Conservation (phyloP, 2,113 vertebrate species). For the Saccopteryx bilineata region DNA sequence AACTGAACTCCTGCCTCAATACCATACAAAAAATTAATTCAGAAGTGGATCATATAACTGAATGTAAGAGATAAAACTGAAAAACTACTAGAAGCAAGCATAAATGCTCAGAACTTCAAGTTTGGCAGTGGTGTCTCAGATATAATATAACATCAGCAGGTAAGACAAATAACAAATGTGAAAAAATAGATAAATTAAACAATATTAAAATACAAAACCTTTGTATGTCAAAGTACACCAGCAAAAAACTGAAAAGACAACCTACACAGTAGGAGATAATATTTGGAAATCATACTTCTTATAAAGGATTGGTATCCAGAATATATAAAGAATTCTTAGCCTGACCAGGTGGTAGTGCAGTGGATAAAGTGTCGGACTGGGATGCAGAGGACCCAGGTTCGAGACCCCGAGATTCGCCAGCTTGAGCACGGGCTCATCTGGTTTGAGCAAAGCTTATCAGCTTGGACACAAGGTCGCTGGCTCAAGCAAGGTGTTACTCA, state of each 20-base stretch:
- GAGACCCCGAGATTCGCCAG: too few species aligned
- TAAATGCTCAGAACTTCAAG: not conserved
- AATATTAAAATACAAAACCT: not conserved
- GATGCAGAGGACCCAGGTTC: too few species aligned
- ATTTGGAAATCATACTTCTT: not conserved
- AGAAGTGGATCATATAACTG: not conserved
- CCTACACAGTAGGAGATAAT: not conserved
- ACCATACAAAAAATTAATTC: not conserved
- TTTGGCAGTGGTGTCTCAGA: not conserved
- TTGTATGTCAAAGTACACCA: too few species aligned
- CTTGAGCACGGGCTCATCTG: too few species aligned
- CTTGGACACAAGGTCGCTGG: too few species aligned
- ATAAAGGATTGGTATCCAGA: not conserved
- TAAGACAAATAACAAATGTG: not conserved
- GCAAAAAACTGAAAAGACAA: not conserved
- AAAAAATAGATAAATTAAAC: not conserved
- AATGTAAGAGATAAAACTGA: not conserved
- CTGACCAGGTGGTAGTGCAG: too few species aligned
- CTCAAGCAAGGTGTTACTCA: too few species aligned
- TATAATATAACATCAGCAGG: not conserved
- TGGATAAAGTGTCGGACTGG: too few species aligned
- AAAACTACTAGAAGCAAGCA: not conserved
- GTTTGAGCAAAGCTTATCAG: too few species aligned
- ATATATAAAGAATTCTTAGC: not conserved
- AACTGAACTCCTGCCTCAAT: not conserved